Base-by-base conservation (phyloP, 2,113 vertebrate genomes). In the Otocyon megalotis region DNA sequence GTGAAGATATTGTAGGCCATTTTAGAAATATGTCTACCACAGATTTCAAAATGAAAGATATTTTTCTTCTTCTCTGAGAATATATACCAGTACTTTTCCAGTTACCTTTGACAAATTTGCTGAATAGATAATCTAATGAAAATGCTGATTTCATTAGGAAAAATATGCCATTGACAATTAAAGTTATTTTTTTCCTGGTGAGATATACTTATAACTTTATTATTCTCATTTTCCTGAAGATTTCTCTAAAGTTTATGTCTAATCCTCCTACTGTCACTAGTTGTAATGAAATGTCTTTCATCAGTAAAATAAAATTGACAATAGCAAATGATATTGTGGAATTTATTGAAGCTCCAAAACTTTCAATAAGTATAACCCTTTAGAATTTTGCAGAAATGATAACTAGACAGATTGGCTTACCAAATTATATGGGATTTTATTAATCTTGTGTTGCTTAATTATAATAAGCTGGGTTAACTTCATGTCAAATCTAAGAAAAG, bases 221-320 rank as follows among this genome's bases (percentile, higher is more conserved):
- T 88, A n/a, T 4, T 72, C 26, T 81, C 16, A 69, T 92, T 94
- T 85, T 62, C 9, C 35, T 88, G 12, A 96, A 72, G 3, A 50
- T n/a, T 72, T 35, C 17, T 37, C 88, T 60, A 37, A 80, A 74
- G 35, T 86, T 48, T 92, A 82, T 94, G 84, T 81, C 15, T 69
- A 94, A 48, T 63, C 1, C 17, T 10, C 79, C 50, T 80, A 35
- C 7, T n/a, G 3, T 83, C n/a, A 48, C 4, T 16, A 86, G 15
- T 86, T 92, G 9, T 32, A 48, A 87, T 37, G 19, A 62, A 77
- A 65, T 26, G 1, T 7, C 43, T 77, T 88, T 43, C 22, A n/a
- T 65, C 28, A 84, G 76, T 77, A 96, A 92, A 81, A 69, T 54
- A 87, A 95, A 96, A 67, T 69, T 72, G 74, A 3, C 19, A 80